Evolutionary conservation across 2,113 vertebrate species (phyloP).

Genomic region (Myotis yumanensis): DNA sequence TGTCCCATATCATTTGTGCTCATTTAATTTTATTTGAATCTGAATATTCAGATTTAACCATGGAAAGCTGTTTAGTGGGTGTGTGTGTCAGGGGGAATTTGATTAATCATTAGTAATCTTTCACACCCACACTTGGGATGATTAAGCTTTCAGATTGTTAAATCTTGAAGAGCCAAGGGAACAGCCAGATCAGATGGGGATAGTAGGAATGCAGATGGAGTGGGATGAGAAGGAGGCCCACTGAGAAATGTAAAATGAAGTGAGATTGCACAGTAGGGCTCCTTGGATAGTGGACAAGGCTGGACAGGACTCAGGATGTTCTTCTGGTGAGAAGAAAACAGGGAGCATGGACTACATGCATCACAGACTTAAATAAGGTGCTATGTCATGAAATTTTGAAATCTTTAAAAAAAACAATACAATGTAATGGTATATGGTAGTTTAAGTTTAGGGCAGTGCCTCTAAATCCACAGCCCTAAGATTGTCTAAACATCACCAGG

Average conservation of each 20-base stretch:
- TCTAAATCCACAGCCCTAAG: background rate
- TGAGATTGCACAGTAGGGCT: background rate
- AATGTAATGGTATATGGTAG: background rate
- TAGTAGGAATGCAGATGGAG: background rate
- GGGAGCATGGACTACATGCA: rapidly evolving
- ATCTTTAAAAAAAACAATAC: background rate
- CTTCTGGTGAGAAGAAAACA: background rate
- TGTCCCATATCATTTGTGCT: background rate
- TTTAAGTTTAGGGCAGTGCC: background rate
- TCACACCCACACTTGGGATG: background rate
- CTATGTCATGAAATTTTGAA: background rate
- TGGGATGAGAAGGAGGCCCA: background rate
- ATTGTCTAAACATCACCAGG: background rate
- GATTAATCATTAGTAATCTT: background rate
- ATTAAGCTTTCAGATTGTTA: background rate
- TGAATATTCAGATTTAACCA: background rate
- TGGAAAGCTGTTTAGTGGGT: background rate
- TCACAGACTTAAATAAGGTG: background rate
- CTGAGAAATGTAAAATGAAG: background rate
- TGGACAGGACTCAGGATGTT: background rate
- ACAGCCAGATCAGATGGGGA: background rate
- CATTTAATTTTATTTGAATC: background rate
- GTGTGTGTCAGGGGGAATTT: background rate
- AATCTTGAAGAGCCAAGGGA: background rate
- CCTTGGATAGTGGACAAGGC: background rate